A percentile compares a stretch with the other conserved stretches of the same genome.
Evolutionary conservation across 2,797 vertebrate species (phyloP).

Genomic region (Xyrichtys novacula): DNA sequence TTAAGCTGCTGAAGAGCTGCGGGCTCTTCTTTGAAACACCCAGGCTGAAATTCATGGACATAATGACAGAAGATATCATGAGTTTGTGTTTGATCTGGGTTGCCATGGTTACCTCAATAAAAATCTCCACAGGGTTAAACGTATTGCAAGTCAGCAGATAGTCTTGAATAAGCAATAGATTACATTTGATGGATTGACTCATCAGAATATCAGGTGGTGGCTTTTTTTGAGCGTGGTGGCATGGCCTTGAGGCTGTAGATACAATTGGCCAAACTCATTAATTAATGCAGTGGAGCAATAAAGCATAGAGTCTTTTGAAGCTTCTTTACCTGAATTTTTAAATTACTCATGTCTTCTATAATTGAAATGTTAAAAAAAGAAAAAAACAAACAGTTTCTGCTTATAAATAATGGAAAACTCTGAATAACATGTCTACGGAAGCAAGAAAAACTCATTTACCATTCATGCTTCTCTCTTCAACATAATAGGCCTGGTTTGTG

Average conservation of each 20-base stretch:
- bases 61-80: neutral
- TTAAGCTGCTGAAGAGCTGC: neutral
- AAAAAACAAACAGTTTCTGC: neutral
- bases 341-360: neutral
- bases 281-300: neutral
- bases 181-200: constrained; percentile 2
- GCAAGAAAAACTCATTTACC: neutral
- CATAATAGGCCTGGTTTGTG: neutral
- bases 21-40: neutral
- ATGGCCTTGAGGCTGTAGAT: constrained; percentile 8
- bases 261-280: neutral
- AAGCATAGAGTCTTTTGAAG: neutral
- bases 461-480: neutral
- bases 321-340: neutral
- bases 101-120: neutral
- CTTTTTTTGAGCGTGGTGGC: neutral
- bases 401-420: neutral
- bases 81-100: constrained; percentile 1
- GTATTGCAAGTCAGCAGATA: neutral
- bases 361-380: neutral
- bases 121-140: constrained; percentile 4
- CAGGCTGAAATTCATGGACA: neutral
- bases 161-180: neutral
- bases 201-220: neutral
- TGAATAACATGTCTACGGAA: neutral